These are phyloP conservation scores for Vireo altiloquus DNA, from an alignment of 2,113 vertebrate genomes.

Conservation along the genomic window DNA sequence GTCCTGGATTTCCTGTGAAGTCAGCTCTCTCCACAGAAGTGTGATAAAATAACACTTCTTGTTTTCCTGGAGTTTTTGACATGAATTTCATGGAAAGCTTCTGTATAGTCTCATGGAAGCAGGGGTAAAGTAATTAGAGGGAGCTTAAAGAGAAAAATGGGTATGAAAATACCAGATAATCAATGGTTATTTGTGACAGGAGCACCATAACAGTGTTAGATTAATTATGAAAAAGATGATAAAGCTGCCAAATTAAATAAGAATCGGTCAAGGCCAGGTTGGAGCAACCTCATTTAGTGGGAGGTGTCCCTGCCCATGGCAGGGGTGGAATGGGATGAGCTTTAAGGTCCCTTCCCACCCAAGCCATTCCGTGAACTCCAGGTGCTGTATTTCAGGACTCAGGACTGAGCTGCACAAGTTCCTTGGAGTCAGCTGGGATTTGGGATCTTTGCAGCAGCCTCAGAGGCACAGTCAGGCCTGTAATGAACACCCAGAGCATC, in stretches of 20 bases:
- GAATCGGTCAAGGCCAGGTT: neutral
- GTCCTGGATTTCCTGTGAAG: constrained; percentile 4
- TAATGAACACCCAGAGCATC: neutral
- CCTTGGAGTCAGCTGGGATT: neutral
- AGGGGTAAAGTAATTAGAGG: neutral
- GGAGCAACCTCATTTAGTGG: neutral
- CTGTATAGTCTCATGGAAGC: neutral
- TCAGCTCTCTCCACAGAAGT: neutral
- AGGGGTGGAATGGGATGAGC: neutral
- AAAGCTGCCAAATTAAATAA: neutral
- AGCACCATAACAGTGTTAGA: neutral
- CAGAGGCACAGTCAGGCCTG: neutral
- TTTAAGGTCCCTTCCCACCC: neutral
- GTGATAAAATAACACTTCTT: neutral
- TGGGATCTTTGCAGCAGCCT: neutral
- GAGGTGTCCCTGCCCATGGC: neutral
- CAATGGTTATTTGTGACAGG: neutral
- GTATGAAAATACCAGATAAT: neutral
- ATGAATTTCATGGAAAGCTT: neutral
- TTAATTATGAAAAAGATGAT: neutral
- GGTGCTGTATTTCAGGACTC: neutral
- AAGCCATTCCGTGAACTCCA: neutral
- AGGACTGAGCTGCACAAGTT: neutral
- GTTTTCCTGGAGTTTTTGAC: neutral
- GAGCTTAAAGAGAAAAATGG: neutral